Evolutionary conservation across 2,797 vertebrate genomes (phyloP).

Genomic region (Hydrocynus forskahlii): DNA sequence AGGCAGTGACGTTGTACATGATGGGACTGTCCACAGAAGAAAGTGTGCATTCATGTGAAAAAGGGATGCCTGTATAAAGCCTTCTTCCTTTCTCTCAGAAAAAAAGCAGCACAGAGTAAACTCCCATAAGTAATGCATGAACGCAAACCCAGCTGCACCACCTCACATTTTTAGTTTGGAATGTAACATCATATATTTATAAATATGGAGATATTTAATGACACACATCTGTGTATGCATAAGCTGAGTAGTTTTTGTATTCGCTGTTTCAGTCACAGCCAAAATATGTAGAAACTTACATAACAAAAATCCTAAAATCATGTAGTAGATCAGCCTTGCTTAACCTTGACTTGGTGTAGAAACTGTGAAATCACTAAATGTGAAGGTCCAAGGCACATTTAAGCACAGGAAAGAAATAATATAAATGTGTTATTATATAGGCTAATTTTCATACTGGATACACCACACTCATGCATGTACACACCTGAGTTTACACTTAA

Average conservation of each 20-base stretch:
- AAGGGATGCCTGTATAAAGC: neutral
- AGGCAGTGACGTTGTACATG: neutral
- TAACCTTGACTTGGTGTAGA: neutral
- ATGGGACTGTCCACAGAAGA: neutral
- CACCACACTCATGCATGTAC: no score
- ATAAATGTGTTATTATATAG: no score
- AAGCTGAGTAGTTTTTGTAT: neutral
- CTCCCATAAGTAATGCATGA: slow-evolving; percentile 80
- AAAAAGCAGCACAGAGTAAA: slow-evolving; percentile 66
- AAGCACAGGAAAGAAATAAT: no score
- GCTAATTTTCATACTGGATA: no score
- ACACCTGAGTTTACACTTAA: no score
- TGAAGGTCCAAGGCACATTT: no score
- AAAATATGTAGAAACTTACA: neutral
- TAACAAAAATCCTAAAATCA: neutral
- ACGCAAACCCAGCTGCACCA: slow-evolving; percentile 34
- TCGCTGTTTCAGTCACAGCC: neutral
- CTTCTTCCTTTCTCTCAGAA: slow-evolving; percentile 43
- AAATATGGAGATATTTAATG: neutral
- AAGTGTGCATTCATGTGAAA: slow-evolving; percentile 15
- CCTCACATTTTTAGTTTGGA: slow-evolving; percentile 43
- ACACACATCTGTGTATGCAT: no score
- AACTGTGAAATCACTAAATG: neutral
- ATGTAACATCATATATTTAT: slow-evolving; percentile 24
- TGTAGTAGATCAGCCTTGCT: neutral